phyloP scores from a whole-genome alignment of 2,113 vertebrate genomes.

The Cephalophus harveyi region DNA sequence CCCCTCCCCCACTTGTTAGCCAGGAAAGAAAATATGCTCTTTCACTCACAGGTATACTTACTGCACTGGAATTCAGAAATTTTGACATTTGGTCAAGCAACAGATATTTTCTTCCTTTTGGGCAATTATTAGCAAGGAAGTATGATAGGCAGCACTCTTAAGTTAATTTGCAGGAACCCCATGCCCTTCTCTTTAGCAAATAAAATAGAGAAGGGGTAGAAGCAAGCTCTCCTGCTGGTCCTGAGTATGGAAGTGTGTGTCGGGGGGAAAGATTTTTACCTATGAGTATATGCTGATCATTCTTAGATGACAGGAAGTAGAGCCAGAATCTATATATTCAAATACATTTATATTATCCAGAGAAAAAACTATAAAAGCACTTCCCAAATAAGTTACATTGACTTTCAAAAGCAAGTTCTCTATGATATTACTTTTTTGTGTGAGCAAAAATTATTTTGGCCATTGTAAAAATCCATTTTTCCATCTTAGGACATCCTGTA shows the following conservation, averaged over 20 bases:
- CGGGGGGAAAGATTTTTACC: fast-evolving
- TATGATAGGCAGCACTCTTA: background rate
- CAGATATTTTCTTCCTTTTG: background rate
- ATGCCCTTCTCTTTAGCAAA: background rate
- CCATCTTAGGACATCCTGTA: background rate
- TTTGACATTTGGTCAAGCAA: background rate
- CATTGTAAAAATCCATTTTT: background rate
- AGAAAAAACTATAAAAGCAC: background rate
- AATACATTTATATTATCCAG: background rate
- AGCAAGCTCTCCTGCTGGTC: background rate
- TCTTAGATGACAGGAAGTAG: background rate
- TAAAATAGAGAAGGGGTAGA: background rate
- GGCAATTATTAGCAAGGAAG: background rate
- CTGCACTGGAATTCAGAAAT: background rate
- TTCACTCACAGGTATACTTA: background rate
- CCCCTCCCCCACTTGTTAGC: background rate
- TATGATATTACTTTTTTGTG: background rate
- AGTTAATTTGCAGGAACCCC: background rate
- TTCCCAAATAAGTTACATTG: background rate
- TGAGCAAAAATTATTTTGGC: background rate
- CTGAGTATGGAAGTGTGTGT: background rate
- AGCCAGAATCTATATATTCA: background rate
- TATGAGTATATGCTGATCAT: background rate
- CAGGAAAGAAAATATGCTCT: background rate
- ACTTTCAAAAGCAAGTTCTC: background rate